phyloP scores from a whole-genome alignment of 2,797 vertebrate species.

The Leontopithecus rosalia region DNA sequence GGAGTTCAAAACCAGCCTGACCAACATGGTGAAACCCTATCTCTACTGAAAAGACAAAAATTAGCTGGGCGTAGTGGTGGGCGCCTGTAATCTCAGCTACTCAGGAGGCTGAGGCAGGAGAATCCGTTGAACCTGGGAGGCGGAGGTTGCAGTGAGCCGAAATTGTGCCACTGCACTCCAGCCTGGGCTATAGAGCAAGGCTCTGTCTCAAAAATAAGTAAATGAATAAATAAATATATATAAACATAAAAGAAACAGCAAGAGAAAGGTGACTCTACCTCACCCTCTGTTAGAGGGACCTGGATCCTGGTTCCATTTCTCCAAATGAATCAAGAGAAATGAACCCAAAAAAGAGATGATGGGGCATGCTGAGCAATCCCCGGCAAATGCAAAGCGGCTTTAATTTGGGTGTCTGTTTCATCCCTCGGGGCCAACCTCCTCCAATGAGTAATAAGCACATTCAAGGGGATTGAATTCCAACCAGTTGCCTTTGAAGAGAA shows the following conservation, averaged over 20 bases:
- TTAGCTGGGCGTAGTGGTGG: no score
- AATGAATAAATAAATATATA: not conserved
- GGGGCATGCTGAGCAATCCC: not conserved
- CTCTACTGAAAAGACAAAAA: not conserved
- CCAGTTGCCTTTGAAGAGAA: constrained; percentile 6
- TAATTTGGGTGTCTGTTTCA: not conserved
- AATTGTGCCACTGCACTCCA: not conserved
- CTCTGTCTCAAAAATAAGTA: not conserved
- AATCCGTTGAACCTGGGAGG: not conserved
- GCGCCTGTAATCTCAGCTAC: no score
- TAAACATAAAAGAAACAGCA: rapidly evolving
- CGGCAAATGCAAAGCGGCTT: not conserved
- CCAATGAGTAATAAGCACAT: not conserved
- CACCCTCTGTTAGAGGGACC: not conserved
- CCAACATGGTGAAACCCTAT: not conserved
- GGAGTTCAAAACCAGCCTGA: not conserved
- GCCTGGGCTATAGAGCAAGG: not conserved
- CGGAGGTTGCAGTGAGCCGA: not conserved
- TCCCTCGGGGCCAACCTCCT: not conserved
- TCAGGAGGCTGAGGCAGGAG: not conserved
- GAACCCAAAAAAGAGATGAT: not conserved
- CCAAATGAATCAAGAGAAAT: constrained; percentile 50
- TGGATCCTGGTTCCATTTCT: not conserved
- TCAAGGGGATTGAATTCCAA: not conserved
- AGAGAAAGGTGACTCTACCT: not conserved